A percentile compares a stretch with the other conserved stretches of the same genome.
phyloP scores from a whole-genome alignment of 2,797 vertebrate species.

The Pteronotus mesoamericanus region DNA sequence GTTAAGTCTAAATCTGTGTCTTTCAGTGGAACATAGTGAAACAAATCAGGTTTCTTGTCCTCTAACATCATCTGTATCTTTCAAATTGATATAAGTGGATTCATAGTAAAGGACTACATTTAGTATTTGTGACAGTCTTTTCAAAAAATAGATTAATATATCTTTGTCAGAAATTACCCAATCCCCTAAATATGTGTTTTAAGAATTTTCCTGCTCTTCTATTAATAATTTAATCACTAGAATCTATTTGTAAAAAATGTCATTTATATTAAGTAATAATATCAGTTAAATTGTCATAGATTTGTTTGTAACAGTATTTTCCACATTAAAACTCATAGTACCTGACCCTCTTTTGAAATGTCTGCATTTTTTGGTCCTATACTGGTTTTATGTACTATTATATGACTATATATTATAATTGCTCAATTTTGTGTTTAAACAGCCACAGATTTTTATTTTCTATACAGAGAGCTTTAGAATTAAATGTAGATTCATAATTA shows the following conservation, averaged over 20 bases:
- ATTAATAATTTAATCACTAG: not conserved
- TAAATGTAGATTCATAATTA: not conserved
- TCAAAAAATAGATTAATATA: not conserved
- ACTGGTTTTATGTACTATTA: not conserved
- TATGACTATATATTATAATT: not conserved
- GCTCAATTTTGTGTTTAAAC: not conserved
- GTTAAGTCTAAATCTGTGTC: not conserved
- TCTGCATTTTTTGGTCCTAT: not conserved
- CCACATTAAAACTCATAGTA: not conserved
- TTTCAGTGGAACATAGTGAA: not conserved
- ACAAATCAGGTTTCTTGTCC: not conserved
- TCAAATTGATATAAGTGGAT: conserved; percentile 5
- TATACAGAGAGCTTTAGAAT: not conserved
- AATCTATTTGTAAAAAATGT: not conserved
- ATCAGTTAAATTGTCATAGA: not conserved
- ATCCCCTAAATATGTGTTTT: not conserved
- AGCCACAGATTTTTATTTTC: not conserved
- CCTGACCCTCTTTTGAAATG: not conserved
- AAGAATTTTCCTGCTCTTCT: not conserved
- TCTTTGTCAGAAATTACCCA: not conserved
- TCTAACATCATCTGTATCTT: not conserved
- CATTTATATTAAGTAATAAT: not conserved
- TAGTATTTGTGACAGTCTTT: not conserved
- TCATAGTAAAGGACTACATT: not conserved
- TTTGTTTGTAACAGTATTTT: not conserved